Evolutionary conservation across 2,113 vertebrate genomes (phyloP).

Genomic region (Sula dactylatra): DNA sequence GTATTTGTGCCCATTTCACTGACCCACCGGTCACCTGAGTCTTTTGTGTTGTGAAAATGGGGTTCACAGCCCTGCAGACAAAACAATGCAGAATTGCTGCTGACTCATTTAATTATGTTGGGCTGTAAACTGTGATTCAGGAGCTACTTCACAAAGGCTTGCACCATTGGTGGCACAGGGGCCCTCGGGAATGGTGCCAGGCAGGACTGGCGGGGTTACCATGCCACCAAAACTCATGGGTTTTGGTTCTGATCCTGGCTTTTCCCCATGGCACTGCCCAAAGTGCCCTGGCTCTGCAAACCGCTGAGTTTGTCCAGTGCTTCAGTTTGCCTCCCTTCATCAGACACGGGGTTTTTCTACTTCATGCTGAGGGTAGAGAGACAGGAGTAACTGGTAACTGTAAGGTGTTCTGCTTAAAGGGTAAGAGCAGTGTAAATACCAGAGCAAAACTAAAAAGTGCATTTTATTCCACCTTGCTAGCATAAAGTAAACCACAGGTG

Average conservation of each 20-base stretch:
- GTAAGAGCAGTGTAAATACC: not conserved
- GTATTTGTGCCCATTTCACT: not conserved
- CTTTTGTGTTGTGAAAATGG: not conserved
- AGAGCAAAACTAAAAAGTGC: not conserved
- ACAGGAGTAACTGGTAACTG: not conserved
- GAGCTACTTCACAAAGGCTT: not conserved
- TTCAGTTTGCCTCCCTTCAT: not conserved
- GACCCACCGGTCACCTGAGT: not conserved
- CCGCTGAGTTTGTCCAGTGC: not conserved
- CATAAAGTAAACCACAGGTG: not conserved
- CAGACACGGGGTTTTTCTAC: not conserved
- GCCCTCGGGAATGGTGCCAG: not conserved
- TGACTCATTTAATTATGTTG: not conserved
- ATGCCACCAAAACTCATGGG: accelerated
- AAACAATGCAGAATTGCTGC: not conserved
- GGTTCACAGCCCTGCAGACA: not conserved
- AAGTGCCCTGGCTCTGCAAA: not conserved
- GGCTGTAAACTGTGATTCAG: not conserved
- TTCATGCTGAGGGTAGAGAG: not conserved
- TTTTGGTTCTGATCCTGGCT: not conserved
- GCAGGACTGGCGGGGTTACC: not conserved
- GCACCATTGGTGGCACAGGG: accelerated
- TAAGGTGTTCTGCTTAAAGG: not conserved
- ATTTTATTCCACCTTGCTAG: not conserved
- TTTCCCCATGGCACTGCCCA: accelerated